Evolutionary conservation across 2,797 vertebrate genomes (phyloP).

Genomic region (Acanthurus lineatus): DNA sequence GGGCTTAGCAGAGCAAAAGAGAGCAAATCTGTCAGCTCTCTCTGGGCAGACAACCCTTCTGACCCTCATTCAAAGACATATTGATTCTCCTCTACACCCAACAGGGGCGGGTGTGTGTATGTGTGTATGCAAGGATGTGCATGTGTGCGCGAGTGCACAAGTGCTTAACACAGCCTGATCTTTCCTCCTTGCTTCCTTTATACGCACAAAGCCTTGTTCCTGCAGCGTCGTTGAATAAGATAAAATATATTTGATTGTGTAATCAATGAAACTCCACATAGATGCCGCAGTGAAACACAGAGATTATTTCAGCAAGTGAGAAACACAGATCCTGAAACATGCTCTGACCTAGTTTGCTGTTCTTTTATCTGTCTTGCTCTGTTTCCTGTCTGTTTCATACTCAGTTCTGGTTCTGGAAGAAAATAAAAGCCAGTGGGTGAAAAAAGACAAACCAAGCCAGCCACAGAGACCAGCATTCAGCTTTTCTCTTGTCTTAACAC

Average conservation of each 20-base stretch:
- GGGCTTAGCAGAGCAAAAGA: constrained; percentile 88
- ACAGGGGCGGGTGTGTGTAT: constrained; percentile 77
- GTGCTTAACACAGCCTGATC: constrained; percentile 79
- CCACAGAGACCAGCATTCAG: constrained; percentile 46
- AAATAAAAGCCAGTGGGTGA: constrained; percentile 27
- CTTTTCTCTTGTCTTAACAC: constrained; percentile 54
- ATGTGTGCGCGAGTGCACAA: constrained; percentile 43
- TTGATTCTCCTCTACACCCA: constrained; percentile 89
- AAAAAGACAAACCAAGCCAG: constrained; percentile 43
- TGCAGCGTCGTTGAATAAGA: constrained; percentile 50
- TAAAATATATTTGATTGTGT: constrained; percentile 44
- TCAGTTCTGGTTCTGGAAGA: constrained; percentile 36
- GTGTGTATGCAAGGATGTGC: constrained; percentile 48
- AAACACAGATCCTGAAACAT: constrained; percentile 17
- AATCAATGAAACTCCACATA: constrained; percentile 37
- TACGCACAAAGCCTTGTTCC: constrained; percentile 45
- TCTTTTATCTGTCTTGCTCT: constrained; percentile 72
- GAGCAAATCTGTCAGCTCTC: constrained; percentile 91
- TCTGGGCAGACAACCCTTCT: constrained; percentile 89
- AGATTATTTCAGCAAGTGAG: constrained; percentile 38
- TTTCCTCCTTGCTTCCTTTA: constrained; percentile 65
- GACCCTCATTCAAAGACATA: constrained; percentile 92
- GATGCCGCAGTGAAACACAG: background rate
- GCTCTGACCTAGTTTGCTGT: constrained; percentile 57
- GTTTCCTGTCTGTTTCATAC: constrained; percentile 56